These are phyloP conservation scores for Diachasmimorpha longicaudata DNA, from an alignment of 1,140 invertebrate species.

Conservation along the genomic window DNA sequence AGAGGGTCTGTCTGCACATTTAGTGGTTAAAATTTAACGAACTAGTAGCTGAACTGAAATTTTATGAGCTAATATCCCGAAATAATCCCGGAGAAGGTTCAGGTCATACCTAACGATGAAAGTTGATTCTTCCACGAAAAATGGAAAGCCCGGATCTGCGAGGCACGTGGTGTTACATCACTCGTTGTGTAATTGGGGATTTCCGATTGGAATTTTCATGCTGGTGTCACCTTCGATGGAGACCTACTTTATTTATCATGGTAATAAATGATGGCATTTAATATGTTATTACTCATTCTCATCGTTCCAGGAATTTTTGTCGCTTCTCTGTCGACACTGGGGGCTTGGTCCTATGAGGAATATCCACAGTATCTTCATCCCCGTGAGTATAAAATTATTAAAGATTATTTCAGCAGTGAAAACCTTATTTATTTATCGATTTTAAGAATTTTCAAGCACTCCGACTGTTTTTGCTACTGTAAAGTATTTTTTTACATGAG, in stretches of 20 bases:
- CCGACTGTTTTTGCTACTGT: too few relatives aligned
- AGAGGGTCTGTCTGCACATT: too few relatives aligned
- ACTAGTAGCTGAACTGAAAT: too few relatives aligned
- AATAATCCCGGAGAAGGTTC: background rate
- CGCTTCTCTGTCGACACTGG: background rate
- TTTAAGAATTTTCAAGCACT: too few relatives aligned
- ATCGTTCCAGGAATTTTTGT: background rate
- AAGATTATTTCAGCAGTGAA: background rate
- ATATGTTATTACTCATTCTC: background rate
- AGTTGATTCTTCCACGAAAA: slow-evolving; percentile 16
- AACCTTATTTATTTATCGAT: too few relatives aligned
- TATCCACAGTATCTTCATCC: background rate
- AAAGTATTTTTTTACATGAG: too few relatives aligned
- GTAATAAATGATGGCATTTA: background rate
- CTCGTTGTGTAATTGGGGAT: background rate
- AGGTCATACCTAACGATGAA: background rate
- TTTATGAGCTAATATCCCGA: background rate
- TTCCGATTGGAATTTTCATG: background rate
- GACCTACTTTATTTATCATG: background rate
- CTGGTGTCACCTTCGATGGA: background rate
- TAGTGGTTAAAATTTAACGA: too few relatives aligned
- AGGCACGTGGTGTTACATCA: background rate
- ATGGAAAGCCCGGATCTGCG: slow-evolving; percentile 21
- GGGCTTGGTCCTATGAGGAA: background rate
- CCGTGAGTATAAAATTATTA: background rate